Base-by-base conservation (phyloP, 2,113 vertebrate species). In the Dromaius novaehollandiae region DNA sequence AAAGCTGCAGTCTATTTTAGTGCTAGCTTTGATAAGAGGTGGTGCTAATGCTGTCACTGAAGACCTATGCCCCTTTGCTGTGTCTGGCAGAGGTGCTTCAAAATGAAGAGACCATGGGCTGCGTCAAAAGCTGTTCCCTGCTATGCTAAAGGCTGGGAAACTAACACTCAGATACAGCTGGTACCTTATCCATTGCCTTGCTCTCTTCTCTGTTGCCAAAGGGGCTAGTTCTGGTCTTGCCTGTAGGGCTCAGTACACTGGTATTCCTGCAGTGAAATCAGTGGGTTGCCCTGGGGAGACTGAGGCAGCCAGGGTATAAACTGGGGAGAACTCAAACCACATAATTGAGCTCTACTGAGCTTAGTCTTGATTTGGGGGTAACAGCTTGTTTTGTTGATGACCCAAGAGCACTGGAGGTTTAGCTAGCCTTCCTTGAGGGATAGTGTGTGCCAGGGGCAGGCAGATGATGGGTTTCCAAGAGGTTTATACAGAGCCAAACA, bases 41-140 rank as follows among this genome's bases (percentile, higher is more conserved):
- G 32, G 38, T 94, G 82, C 24, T 94, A 86, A 88, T 87, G 22
- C 24, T 92, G 90, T 56, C 42, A 44, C 5, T 63, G 80, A 74
- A 84, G 64, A 71, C 36, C 38, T 71, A 6, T 18, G 16, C 7
- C 7, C 15, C 61, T 74, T 46, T 83, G 22, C 25, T 75, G 20
- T 19, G 8, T 48, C 12, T 15, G 66, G 42, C 8, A 78, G 21
- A 60, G 15, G 7, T 38, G 81, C 86, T 92, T 82, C n/a, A 65
- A 90, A 86, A 76, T 26, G 1, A 84, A 77, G 73, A 51, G n/a
- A 21, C 66, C 14, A 18, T 34, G 24, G 17, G 4, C 50, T 56
- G 3, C 81, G 46, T 90, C 61, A 89, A 86, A 88, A 81, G 28
- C 20, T n/a, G 9, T 55, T 92, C 61, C 30, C 38, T 84, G 64